These are phyloP conservation scores for Hirtodrosophila histrioides DNA, from an alignment of 2,888 invertebrate genomes.

Conservation along the genomic window DNA sequence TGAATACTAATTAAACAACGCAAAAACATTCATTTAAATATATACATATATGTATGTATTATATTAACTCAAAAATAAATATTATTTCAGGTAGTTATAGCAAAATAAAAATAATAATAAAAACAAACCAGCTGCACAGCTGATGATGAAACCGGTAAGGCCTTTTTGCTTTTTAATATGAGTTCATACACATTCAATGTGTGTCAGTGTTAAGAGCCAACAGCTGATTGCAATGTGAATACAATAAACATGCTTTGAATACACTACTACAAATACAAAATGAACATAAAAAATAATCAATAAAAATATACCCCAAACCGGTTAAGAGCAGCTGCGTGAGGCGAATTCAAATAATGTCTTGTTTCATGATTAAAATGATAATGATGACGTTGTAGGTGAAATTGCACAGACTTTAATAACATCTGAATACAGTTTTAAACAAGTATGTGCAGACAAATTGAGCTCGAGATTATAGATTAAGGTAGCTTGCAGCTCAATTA, in stretches of 20 bases:
- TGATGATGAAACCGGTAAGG: slow-evolving; percentile 38
- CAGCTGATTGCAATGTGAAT: slow-evolving; percentile 50
- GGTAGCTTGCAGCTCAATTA: neutral
- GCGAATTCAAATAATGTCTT: slow-evolving; percentile 35
- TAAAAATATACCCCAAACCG: slow-evolving; percentile 41
- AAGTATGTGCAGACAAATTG: slow-evolving; percentile 21
- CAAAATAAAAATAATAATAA: neutral
- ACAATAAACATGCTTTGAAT: slow-evolving; percentile 23
- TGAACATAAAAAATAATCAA: slow-evolving; percentile 41
- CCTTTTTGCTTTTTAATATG: slow-evolving; percentile 23
- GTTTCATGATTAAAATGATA: slow-evolving; percentile 10
- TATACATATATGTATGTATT: slow-evolving; percentile 1
- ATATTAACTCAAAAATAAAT: slow-evolving; percentile 17
- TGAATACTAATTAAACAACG: too few species aligned
- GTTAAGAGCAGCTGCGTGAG: slow-evolving; percentile 48
- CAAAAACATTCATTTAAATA: too few species aligned
- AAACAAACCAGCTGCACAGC: slow-evolving; percentile 32
- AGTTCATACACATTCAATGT: slow-evolving; percentile 21
- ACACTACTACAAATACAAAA: slow-evolving; percentile 2
- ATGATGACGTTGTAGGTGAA: slow-evolving; percentile 17
- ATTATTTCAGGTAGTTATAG: slow-evolving; percentile 9
- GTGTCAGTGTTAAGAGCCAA: slow-evolving; percentile 50
- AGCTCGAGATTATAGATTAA: slow-evolving; percentile 6
- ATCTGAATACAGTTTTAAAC: slow-evolving; percentile 12
- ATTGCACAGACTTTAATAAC: slow-evolving; percentile 8